These are phyloP conservation scores for Gadopsis marmoratus DNA, from an alignment of 2,797 vertebrate genomes.

Conservation along the genomic window DNA sequence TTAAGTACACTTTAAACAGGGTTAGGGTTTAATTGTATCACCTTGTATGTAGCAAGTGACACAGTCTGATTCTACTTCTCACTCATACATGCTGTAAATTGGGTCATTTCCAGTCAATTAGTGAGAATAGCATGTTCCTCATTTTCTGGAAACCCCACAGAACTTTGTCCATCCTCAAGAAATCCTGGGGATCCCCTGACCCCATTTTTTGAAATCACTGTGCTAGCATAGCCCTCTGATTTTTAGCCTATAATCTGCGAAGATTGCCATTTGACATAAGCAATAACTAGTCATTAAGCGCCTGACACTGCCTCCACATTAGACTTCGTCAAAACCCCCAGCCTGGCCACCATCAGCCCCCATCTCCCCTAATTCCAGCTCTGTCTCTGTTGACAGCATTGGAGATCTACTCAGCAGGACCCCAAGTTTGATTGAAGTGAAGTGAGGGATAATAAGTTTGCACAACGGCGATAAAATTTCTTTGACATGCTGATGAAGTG, in stretches of 20 bases:
- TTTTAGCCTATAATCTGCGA: conserved; percentile 39
- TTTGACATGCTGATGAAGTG: conserved; percentile 74
- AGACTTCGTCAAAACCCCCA: conserved; percentile 56
- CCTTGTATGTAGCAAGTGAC: not conserved
- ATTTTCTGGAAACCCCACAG: conserved; percentile 4
- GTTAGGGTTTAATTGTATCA: not conserved
- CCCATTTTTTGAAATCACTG: conserved; percentile 26
- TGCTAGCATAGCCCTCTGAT: conserved; percentile 8
- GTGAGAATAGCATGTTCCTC: not conserved
- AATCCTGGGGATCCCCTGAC: conserved; percentile 32
- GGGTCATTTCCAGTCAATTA: not conserved
- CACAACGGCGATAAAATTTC: conserved; percentile 58
- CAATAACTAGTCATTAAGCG: conserved; percentile 63
- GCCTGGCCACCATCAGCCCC: conserved; percentile 54
- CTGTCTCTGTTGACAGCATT: conserved; percentile 33
- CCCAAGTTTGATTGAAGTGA: conserved; percentile 74
- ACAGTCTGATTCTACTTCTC: not conserved
- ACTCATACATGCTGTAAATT: not conserved
- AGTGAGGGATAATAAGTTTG: conserved; percentile 75
- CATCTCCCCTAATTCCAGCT: conserved; percentile 51
- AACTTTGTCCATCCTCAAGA: not conserved
- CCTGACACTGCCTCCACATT: conserved; percentile 41
- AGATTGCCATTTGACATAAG: conserved; percentile 43
- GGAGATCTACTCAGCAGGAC: conserved; percentile 61
- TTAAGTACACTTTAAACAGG: not conserved